Evolutionary conservation across 2,797 vertebrate species (phyloP).

Genomic region (Hemitrygon akajei): DNA sequence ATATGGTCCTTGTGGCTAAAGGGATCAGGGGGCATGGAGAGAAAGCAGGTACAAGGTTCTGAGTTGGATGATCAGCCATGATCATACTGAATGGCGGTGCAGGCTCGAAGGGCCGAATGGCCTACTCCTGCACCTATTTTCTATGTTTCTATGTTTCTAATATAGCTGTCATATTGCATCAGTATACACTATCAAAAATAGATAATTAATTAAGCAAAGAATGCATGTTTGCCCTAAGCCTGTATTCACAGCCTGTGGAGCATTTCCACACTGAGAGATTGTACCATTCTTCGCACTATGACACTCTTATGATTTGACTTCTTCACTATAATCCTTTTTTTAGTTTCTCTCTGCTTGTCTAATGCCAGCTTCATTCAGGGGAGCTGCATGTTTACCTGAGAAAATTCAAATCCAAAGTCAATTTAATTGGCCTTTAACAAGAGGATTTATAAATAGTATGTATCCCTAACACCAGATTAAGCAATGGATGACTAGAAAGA

Average conservation of each 20-base stretch:
- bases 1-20: too few relatives aligned
- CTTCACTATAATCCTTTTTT: not conserved
- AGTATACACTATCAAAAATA: not conserved
- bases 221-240: not conserved
- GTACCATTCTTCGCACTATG: not conserved
- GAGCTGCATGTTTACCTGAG: not conserved
- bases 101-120: too few relatives aligned
- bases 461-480: not conserved
- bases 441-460: not conserved
- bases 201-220: not conserved
- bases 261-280: not conserved
- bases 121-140: too few relatives aligned
- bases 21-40: too few relatives aligned
- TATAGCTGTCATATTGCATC: not conserved
- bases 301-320: not conserved
- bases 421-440: constrained; percentile 13
- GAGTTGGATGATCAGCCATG: too few relatives aligned
- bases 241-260: not conserved
- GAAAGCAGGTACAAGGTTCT: too few relatives aligned
- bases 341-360: too few relatives aligned
- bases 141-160: too few relatives aligned
- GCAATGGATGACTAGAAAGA: not conserved
- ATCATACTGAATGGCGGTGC: too few relatives aligned
- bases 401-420: not conserved
- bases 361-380: not conserved